Evolutionary conservation across 1,140 invertebrate species (phyloP), one percentile per base, ranked within the genome.

Genomic region (Brachionus koreanus): DNA sequence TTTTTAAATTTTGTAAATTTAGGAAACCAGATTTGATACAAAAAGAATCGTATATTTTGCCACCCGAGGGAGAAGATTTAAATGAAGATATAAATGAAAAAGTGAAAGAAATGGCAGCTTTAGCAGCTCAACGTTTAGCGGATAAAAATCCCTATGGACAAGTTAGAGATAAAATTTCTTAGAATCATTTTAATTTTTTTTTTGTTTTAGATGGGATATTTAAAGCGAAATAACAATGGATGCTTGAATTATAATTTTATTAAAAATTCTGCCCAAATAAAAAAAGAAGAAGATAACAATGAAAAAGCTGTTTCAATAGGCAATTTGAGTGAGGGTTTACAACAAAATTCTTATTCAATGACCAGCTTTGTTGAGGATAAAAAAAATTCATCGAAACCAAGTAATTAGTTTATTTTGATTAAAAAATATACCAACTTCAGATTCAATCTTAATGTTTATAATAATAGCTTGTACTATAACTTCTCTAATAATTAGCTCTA

Each of bases 201-300:
- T 65, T 35, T 67, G 74, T 83, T 85, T 86, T 29, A 93, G 89
- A 92, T 95, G 91, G 93, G 93, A 43, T 95, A 94, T 84, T 87
- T 95, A 33, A 88, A 93, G 13, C 92, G 94, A 85, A 90, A 91
- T 82, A 91, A 92, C 83, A 94, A 96, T 88, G 94, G 94, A 5
- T 93, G 91, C 0, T 97, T 95, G 0, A 93, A 94, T 65, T 87
- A 98, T n/a, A 92, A 93, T 84, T 92, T 98, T 75, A 90, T 97
- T 12, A 93, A 94, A 33, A 42, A 82, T 63, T 19, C 42, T 23
- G 74, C 65, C 65, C 67, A 52, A 33, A 83, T 85, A 74, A 63
- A 83, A 63, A 25, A 74, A 65, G 19, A 75, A 13, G 25, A 82
- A 19, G 13, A 84, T 67, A 4, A 7, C 33, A 86, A 84, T 61